Evolutionary conservation across 2,797 vertebrate species (phyloP).

Genomic region (Chelmon rostratus): DNA sequence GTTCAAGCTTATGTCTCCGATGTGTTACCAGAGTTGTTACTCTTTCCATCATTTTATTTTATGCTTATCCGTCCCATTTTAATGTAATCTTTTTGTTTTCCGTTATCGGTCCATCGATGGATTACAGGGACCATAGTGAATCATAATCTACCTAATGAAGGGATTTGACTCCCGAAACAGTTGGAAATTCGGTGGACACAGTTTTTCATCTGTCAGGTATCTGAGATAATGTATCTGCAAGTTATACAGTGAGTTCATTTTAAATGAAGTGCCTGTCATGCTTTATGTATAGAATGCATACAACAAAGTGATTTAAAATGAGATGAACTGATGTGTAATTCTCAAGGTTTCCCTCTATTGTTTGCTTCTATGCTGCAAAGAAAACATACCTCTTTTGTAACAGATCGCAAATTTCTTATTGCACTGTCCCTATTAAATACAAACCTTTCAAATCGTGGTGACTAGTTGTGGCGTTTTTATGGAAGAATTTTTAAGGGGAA

Average conservation of each 20-base stretch:
- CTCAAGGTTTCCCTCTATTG: background rate
- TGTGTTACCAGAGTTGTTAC: background rate
- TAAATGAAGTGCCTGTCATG: conserved; percentile 70
- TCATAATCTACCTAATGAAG: conserved; percentile 2
- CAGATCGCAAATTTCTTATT: conserved; percentile 35
- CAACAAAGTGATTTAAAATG: conserved; percentile 14
- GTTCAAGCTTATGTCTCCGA: background rate
- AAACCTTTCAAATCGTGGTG: conserved; percentile 20
- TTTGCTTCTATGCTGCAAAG: conserved; percentile 33
- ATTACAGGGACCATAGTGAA: conserved; percentile 49
- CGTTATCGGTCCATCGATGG: background rate
- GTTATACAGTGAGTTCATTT: conserved; percentile 17
- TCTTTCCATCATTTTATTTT: background rate
- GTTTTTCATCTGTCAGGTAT: background rate
- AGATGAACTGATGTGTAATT: conserved; percentile 21
- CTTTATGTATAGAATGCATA: conserved; percentile 45
- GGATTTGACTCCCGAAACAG: background rate
- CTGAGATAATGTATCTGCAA: background rate
- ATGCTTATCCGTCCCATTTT: conserved; percentile 12
- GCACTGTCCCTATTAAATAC: conserved; percentile 44
- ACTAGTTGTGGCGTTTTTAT: background rate
- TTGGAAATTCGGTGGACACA: background rate
- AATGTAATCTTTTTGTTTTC: conserved; percentile 11
- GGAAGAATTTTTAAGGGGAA: background rate
- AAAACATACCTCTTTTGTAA: conserved; percentile 43